These are phyloP conservation scores for Otolemur garnettii DNA, from an alignment of 2,113 vertebrate genomes.

Conservation along the genomic window DNA sequence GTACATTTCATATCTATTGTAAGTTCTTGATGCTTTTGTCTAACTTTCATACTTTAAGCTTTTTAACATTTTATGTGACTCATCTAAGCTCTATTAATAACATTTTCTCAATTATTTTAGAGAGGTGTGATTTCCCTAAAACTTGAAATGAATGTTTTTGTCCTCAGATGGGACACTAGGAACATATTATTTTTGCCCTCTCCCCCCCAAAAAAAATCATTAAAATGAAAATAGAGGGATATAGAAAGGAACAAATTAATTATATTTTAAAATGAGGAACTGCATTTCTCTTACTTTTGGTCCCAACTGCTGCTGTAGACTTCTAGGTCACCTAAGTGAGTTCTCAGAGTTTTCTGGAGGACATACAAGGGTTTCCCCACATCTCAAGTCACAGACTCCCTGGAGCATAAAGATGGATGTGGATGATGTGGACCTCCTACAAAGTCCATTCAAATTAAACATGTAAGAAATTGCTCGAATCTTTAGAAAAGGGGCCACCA, in stretches of 20 bases:
- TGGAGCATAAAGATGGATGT: neutral
- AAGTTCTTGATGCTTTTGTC: neutral
- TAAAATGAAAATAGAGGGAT: neutral
- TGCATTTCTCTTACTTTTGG: neutral
- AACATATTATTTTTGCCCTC: neutral
- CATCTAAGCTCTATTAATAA: neutral
- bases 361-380: fast-evolving
- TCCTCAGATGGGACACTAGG: neutral
- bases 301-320: neutral
- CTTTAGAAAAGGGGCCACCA: neutral
- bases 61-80: neutral
- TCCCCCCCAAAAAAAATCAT: neutral
- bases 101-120: neutral
- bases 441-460: neutral
- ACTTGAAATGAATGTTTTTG: neutral
- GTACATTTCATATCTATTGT: neutral
- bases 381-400: neutral
- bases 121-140: neutral
- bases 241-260: neutral
- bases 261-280: neutral
- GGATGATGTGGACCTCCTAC: neutral
- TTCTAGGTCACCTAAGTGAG: neutral
- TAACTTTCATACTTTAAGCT: neutral
- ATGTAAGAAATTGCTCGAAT: neutral
- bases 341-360: neutral